A percentile compares a stretch with the other conserved stretches of the same genome.
phyloP scores from a whole-genome alignment of 2,888 invertebrate species.

The Nycteola revayana region DNA sequence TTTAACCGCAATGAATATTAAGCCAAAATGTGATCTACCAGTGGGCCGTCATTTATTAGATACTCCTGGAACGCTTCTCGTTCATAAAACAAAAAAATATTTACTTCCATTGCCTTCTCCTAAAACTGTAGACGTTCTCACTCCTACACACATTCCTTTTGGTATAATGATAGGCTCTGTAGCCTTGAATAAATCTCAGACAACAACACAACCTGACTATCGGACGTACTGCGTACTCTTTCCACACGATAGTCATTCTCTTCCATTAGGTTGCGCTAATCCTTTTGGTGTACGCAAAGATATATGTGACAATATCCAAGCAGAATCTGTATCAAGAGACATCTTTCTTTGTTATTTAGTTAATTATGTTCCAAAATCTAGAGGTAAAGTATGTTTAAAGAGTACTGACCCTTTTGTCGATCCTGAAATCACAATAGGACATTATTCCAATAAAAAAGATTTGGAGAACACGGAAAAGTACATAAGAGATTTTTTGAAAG shows the following conservation, averaged over 20 bases:
- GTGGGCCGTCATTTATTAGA: slow-evolving; percentile 19
- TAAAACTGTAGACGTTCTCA: not conserved
- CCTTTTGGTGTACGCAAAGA: slow-evolving; percentile 14
- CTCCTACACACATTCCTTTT: slow-evolving; percentile 19
- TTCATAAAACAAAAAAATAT: slow-evolving; percentile 9
- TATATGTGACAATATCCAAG: slow-evolving; percentile 20
- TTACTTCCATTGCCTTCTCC: slow-evolving; percentile 3
- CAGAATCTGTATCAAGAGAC: slow-evolving; percentile 15
- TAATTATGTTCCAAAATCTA: slow-evolving; percentile 54
- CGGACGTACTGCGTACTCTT: slow-evolving; percentile 15
- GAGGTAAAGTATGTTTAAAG: slow-evolving; percentile 33
- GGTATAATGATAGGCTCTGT: slow-evolving; percentile 22
- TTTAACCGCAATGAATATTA: slow-evolving; percentile 10
- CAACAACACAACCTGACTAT: slow-evolving; percentile 14
- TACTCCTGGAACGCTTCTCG: slow-evolving; percentile 4
- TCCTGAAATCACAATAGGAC: slow-evolving; percentile 27
- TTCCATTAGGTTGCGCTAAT: slow-evolving; percentile 14
- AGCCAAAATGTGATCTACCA: slow-evolving; percentile 10
- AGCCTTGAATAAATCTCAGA: slow-evolving; percentile 13
- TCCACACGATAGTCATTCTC: slow-evolving; percentile 24
- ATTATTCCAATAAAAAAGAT: slow-evolving; percentile 14
- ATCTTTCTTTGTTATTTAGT: slow-evolving; percentile 18
- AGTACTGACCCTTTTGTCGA: slow-evolving; percentile 28
- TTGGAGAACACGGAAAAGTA: slow-evolving; percentile 13
- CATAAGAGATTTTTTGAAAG: slow-evolving; percentile 25